Base-by-base conservation (phyloP, 2,113 vertebrate species). In the Zapornia atra region DNA sequence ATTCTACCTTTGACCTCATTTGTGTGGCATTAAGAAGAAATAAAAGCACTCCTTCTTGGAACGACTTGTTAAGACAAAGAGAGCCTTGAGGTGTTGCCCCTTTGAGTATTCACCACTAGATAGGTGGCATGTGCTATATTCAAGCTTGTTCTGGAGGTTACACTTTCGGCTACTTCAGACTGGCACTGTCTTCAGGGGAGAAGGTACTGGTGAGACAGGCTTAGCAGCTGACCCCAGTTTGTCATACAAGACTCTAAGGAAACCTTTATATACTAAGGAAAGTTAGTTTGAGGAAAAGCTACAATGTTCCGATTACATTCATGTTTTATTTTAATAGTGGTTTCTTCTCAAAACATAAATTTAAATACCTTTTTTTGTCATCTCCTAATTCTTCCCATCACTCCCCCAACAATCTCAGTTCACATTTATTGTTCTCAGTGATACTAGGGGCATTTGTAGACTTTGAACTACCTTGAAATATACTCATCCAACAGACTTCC, bases 61-160 rank as follows among this genome's bases (percentile, higher is more conserved):
- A 40, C 70, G 54, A 29, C 17, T 73, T 3, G 1, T 10, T 53
- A 61, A 73, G 59, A 60, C 24, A 50, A 4, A 15, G 36, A 29
- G 33, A 86, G 42, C 18, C 21, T 72, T 69, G 48, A 90, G 28
- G 8, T 54, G 28, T 63, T 46, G 9, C 28, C 19, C 24, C 21
- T 19, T 2, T 31, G 48, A 63, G 69, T 46, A 46, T 60, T 77
- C 33, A 31, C 22, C 31, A 81, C 9, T 53, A 83, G 31, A 15
- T 15, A 64, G 15, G 42, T 16, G 44, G 22, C 6, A 60, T 33
- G 28, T 40, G 22, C 5, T 44, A 6, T 22, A 8, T 9, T 18
- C 56, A n/a, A 0, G 0, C 25, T 75, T 51, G 1, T 16, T 70
- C 42, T 38, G 28, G n/a, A 91, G 40, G 9, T 29, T 82, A 29